phyloP scores from a whole-genome alignment of 2,113 vertebrate genomes.

The Eolophus roseicapilla region DNA sequence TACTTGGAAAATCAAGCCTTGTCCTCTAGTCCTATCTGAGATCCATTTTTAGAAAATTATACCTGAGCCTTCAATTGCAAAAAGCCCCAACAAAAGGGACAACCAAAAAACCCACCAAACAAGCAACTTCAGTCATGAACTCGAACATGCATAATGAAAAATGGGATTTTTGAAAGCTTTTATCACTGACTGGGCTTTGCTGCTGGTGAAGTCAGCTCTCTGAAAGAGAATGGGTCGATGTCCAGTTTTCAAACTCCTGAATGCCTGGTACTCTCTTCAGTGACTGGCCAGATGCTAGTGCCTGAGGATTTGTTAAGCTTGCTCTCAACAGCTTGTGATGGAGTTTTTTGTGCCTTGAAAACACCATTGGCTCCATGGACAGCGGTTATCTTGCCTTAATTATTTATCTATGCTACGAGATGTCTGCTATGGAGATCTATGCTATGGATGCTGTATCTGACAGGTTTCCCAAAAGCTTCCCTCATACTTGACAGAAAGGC shows the following conservation, averaged over 20 bases:
- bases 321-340: neutral
- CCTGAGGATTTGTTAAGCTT: neutral
- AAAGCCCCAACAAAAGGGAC: accelerated
- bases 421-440: neutral
- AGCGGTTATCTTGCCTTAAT: neutral
- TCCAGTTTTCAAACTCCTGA: neutral
- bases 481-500: neutral
- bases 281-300: neutral
- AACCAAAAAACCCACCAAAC: neutral
- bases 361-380: neutral
- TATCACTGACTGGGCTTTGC: neutral
- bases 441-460: neutral
- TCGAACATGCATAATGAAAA: neutral
- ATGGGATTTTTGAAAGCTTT: neutral
- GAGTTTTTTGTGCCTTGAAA: neutral
- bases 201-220: neutral
- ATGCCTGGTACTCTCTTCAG: neutral
- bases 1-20: neutral
- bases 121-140: neutral
- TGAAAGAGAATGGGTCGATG: neutral
- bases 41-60: neutral
- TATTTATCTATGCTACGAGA: neutral
- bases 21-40: neutral
- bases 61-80: neutral
- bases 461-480: neutral